Evolutionary conservation across 2,797 vertebrate species (phyloP), one percentile per base, ranked within the genome.

Genomic region (Poecilia velifera): DNA sequence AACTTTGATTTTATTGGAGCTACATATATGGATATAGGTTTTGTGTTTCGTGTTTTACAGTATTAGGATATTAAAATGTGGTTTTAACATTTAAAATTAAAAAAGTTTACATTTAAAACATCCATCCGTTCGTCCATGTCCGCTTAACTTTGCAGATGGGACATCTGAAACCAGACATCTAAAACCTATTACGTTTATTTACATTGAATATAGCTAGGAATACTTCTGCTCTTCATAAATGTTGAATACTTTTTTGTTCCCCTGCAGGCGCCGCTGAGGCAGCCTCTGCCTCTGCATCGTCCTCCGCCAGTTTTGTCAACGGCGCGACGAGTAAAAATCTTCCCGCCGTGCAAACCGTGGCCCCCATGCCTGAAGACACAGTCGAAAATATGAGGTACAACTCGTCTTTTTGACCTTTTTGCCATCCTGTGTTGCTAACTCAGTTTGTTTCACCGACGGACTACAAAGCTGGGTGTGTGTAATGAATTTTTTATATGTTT

Each of bases 311-410:
- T 94, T 98, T 98, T 93, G 98, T 99, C 81, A 99, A 98, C 82
- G 98, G 98, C 93, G 98, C 97, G 93, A 99, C 98, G 78, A 99
- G 98, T 92, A 99, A 98, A 96, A 99, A 98, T 82, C 97, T 99
- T 20, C 98, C 98, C 41, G 98, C 98, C 28, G 98, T 99, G 73
- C 98, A 99, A 92, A 97, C 97, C 0, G 97, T 99, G 82, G 98
- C 97, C 70, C 98, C 98, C 78, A 98, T 99, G 97, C 98, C 98
- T 43, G 98, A 99, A 84, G 98, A 99, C 93, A 98, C 97, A 10
- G 96, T 97, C 77, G 97, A 99, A 92, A 99, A 96, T 80, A 99
- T 97, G 97, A 99, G 98, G 98, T 99, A 90, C 47, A 72, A 34
- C 73, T 53, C 73, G 4, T 14, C 34, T 55, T 4, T 45, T 83